phyloP scores from a whole-genome alignment of 2,797 vertebrate genomes.

The Menidia menidia region DNA sequence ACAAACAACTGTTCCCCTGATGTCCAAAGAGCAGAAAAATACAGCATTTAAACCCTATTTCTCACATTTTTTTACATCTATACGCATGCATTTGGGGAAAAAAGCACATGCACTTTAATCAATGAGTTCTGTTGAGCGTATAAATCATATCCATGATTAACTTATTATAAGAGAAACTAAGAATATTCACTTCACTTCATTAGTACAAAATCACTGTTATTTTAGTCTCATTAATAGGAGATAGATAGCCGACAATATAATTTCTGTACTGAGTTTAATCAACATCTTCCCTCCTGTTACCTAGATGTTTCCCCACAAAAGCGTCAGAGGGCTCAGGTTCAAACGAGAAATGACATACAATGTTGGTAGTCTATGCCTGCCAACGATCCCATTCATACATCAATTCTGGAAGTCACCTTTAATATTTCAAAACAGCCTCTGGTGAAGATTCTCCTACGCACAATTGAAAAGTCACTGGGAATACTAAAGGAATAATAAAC shows the following conservation, averaged over 20 bases:
- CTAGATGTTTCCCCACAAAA: constrained; percentile 56
- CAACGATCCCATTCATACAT: constrained; percentile 74
- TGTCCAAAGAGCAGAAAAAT: constrained; percentile 45
- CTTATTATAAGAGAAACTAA: constrained; percentile 40
- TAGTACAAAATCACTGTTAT: constrained; percentile 36
- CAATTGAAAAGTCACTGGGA: constrained; percentile 49
- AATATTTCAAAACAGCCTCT: constrained; percentile 65
- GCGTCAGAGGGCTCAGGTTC: constrained; percentile 57
- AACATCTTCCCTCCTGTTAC: constrained; percentile 36
- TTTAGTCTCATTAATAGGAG: constrained; percentile 42
- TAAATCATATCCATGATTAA: constrained; percentile 50
- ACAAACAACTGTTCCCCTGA: constrained; percentile 33
- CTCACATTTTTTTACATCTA: constrained; percentile 25
- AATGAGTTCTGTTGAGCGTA: constrained; percentile 12
- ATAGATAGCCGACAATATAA: constrained; percentile 41
- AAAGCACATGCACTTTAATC: constrained; percentile 25
- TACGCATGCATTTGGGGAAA: constrained; percentile 22
- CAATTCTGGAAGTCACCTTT: constrained; percentile 74
- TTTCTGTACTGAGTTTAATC: constrained; percentile 47
- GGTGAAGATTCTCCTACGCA: constrained; percentile 56
- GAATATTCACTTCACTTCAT: constrained; percentile 29
- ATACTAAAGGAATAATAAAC: constrained; percentile 57
- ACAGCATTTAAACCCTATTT: constrained; percentile 47
- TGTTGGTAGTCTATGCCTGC: constrained; percentile 67
- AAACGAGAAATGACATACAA: constrained; percentile 69